Percentiles rank a stretch among this genome's conserved stretches.
These are phyloP conservation scores for Blomia tropicalis DNA, from an alignment of 2,888 invertebrate genomes.

Conservation along the genomic window DNA sequence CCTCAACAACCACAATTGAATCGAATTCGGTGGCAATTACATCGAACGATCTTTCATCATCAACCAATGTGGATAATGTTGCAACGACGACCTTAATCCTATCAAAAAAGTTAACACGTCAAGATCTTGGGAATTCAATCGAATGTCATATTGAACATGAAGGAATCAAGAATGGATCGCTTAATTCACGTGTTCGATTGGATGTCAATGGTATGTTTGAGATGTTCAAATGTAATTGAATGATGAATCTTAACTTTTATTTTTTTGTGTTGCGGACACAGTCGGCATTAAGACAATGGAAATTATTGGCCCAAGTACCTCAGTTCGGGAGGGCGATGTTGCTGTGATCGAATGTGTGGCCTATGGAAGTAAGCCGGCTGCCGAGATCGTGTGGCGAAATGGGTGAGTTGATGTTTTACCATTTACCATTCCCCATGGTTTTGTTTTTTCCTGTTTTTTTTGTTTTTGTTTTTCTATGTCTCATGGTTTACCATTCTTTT, in stretches of 20 bases:
- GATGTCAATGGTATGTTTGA: conserved; percentile 27
- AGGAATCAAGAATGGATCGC: conserved; percentile 39
- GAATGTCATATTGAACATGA: conserved; percentile 53
- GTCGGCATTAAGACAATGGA: conserved; percentile 25
- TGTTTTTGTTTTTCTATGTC: neutral
- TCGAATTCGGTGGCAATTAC: neutral
- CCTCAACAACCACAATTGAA: neutral
- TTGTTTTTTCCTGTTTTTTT: neutral
- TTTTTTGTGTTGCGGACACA: neutral
- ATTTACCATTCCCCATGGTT: neutral
- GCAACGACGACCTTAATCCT: conserved; percentile 15
- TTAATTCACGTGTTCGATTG: conserved; percentile 28
- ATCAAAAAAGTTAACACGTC: conserved; percentile 43
- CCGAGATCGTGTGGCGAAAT: conserved; percentile 30
- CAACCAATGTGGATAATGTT: neutral
- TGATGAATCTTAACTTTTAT: too few species aligned
- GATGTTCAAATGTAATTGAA: too few species aligned
- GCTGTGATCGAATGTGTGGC: conserved; percentile 29
- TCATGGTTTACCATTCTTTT: conserved; percentile 19
- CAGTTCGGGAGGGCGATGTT: conserved; percentile 27
- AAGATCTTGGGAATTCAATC: conserved; percentile 53
- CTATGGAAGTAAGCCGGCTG: conserved; percentile 29
- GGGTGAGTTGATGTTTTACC: conserved; percentile 21
- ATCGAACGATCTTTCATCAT: neutral
- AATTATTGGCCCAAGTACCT: conserved; percentile 27